Evolutionary conservation across 2,888 invertebrate species (phyloP), one percentile per base, ranked within the genome.

Genomic region (Pristionchus exspectatus): DNA sequence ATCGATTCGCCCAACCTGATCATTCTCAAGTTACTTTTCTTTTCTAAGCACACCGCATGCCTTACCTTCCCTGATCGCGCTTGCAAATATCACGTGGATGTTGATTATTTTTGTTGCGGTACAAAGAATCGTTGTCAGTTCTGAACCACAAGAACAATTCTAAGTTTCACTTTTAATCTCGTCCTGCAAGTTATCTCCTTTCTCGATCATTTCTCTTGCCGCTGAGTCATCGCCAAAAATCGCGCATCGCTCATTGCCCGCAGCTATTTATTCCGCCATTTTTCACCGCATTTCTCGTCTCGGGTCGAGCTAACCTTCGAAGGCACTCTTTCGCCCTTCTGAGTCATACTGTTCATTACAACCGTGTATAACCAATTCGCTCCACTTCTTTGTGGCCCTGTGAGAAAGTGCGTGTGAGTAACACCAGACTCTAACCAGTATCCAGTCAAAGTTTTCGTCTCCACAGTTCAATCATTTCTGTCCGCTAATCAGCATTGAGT

Each of bases 361-460:
- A 44, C 59, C 30, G 4, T 14, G 54, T 59, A 59, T 50, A 83
- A 85, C 59, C 59, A 59, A 59, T 85, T 85, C 59, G 50, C 59
- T 56, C 50, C n/a, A 18, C 4, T 63, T 85, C 84, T 59, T 85
- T 85, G 84, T 63, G 84, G n/a, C 84, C 84, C 30, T 59, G 16
- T 9, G 56, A 16, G 18, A 44, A 30, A 38, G 59, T 59, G 74
- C 21, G 56, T n/a, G n/a, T 85, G 84, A 85, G 84, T 59, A 59
- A 85, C 33, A 85, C 59, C 59, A 59, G 83, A 83, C 54, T 33
- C 74, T 74, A 81, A 81, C 81, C 44, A 81, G 81, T 81, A 81
- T 21, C 81, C 2, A 3, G 30, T 30, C 69, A 72, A 33, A 72
- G 69, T 72, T 72, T 33, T 72, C 69, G 27, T 33, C n/a, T n/a